Percentiles rank a stretch among this genome's conserved stretches.
These are phyloP conservation scores for Callocephalon fimbriatum DNA, from an alignment of 2,113 vertebrate species.

Conservation along the genomic window DNA sequence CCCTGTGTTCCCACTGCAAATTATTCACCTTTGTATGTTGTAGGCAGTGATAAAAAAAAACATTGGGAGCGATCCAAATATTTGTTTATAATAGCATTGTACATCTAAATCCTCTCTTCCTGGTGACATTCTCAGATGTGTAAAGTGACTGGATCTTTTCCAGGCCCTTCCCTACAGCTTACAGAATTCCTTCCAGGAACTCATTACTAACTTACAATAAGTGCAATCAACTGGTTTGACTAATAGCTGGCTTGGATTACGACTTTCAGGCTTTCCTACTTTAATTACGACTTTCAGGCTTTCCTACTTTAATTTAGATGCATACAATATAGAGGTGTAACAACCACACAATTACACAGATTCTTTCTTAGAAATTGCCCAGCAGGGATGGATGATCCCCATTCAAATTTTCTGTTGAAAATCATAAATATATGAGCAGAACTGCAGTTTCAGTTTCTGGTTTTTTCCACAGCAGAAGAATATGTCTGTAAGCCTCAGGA, in stretches of 20 bases:
- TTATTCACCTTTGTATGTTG: not conserved
- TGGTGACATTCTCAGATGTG: not conserved
- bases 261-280: not conserved
- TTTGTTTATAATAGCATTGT: not conserved
- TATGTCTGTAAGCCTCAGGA: not conserved
- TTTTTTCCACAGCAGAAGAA: not conserved
- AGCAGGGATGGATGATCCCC: not conserved
- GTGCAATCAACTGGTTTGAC: not conserved
- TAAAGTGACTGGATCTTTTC: not conserved
- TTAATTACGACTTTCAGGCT: not conserved
- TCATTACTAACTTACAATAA: not conserved
- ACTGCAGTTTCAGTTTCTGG: not conserved
- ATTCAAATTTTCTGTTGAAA: not conserved
- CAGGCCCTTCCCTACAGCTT: not conserved
- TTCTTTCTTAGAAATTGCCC: not conserved
- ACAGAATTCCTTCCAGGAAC: not conserved
- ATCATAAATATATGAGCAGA: not conserved
- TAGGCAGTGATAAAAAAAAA: not conserved
- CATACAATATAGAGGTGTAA: not conserved
- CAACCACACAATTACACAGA: not conserved
- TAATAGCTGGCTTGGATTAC: not conserved
- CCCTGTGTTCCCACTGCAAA: not conserved
- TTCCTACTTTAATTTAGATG: not conserved
- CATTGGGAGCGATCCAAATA: accelerated
- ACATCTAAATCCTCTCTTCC: not conserved